Conservation (phyloP, 2,797 vertebrate genomes). For the Myripristis jacobus region DNA sequence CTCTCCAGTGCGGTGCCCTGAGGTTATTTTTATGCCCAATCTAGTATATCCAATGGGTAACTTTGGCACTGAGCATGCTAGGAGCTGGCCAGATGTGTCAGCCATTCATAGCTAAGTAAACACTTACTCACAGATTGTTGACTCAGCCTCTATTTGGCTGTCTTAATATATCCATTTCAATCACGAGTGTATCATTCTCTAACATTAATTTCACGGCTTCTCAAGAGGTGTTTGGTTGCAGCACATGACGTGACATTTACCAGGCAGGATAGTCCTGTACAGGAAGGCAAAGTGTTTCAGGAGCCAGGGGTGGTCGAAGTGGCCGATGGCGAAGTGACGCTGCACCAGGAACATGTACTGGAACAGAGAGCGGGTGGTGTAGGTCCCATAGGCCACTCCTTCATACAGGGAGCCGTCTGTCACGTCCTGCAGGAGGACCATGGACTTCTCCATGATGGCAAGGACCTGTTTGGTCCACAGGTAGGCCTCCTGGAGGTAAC, state of each 20-base stretch:
- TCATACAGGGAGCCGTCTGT: slow-evolving; percentile 96
- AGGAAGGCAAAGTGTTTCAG: slow-evolving; percentile 96
- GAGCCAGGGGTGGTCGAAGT: slow-evolving; percentile 97
- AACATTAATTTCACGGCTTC: slow-evolving; percentile 1
- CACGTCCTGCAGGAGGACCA: slow-evolving; percentile 93
- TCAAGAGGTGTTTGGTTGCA: background rate
- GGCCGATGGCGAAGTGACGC: slow-evolving; percentile 94
- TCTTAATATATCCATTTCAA: slow-evolving; percentile 1
- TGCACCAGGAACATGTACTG: slow-evolving; percentile 98
- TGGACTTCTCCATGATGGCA: slow-evolving; percentile 97
- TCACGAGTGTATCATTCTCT: background rate
- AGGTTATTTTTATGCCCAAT: slow-evolving; percentile 36
- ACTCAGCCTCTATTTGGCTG: slow-evolving; percentile 16
- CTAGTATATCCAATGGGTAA: slow-evolving; percentile 18
- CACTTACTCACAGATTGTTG: slow-evolving; percentile 10
- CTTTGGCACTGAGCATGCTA: slow-evolving; percentile 4
- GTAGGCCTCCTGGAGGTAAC: slow-evolving; percentile 97
- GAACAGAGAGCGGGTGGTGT: slow-evolving; percentile 96
- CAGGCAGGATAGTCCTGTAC: slow-evolving; percentile 95
- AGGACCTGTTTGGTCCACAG: slow-evolving; percentile 96
- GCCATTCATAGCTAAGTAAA: slow-evolving; percentile 30
- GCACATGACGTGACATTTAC: slow-evolving; percentile 72
- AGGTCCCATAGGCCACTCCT: slow-evolving; percentile 97
- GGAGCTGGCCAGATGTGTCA: slow-evolving; percentile 24
- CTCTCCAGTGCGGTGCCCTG: slow-evolving; percentile 18